phyloP scores from a whole-genome alignment of 1,140 invertebrate species.

The Venturia canescens region DNA sequence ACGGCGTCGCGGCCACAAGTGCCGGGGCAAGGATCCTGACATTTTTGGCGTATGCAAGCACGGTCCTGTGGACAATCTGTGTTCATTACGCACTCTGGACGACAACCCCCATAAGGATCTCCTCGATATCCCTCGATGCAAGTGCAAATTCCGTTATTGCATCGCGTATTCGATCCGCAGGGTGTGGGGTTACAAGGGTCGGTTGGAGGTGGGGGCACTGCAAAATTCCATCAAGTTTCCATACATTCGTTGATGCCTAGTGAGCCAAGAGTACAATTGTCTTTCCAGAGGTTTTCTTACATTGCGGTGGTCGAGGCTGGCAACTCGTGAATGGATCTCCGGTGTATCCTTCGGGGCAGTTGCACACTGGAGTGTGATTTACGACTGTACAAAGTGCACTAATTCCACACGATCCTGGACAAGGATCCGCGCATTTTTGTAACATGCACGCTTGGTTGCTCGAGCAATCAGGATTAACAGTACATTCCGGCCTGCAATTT shows the following conservation, averaged over 20 bases:
- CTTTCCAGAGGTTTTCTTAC: constrained; percentile 51
- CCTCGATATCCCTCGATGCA: constrained; percentile 83
- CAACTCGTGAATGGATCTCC: constrained; percentile 84
- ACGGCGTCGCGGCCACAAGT: constrained; percentile 83
- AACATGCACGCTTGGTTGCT: constrained; percentile 82
- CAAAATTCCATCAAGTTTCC: neutral
- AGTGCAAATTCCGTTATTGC: constrained; percentile 80
- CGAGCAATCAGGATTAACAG: constrained; percentile 84
- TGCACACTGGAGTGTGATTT: constrained; percentile 84
- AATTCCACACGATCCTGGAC: constrained; percentile 83
- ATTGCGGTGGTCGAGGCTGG: constrained; percentile 76
- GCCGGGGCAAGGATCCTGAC: constrained; percentile 82
- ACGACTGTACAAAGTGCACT: constrained; percentile 82
- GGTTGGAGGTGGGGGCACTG: constrained; percentile 57
- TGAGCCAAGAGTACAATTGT: no score
- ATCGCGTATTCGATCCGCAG: constrained; percentile 82
- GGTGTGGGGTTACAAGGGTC: constrained; percentile 83
- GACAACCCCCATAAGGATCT: constrained; percentile 82
- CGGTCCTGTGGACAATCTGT: constrained; percentile 83
- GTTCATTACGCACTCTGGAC: constrained; percentile 84
- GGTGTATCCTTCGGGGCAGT: constrained; percentile 81
- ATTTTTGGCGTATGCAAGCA: constrained; percentile 84
- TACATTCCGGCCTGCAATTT: constrained; percentile 85
- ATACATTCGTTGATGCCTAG: neutral
- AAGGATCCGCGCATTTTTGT: constrained; percentile 85